Base-by-base conservation (phyloP, 1,140 invertebrate genomes). In the Cherax quadricarinatus region DNA sequence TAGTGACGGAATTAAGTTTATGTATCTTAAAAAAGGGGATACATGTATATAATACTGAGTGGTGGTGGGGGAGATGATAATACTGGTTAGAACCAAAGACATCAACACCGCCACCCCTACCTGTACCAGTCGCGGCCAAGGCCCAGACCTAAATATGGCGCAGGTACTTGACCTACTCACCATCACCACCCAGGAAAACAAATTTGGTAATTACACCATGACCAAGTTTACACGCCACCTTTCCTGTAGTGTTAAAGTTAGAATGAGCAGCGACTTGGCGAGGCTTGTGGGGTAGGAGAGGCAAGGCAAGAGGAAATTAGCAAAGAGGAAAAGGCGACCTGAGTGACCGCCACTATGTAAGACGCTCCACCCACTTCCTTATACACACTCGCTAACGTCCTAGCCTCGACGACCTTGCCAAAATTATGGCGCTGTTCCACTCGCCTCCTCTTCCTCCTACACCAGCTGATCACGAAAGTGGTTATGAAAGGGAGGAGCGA, bases 401-500 rank as follows among this genome's bases (percentile, higher is more conserved):
- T 83, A 91, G 89, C 83, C 86, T 73, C 53, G 73, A 91, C 89
- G 89, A 85, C 89, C 89, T 91, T 91, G 89, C 89, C 89, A 91
- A 91, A 91, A 91, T 91, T 91, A 91, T 91, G 89, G 89, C 62
- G 82, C 82, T 91, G 89, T 83, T 75, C 89, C 82, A 90, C 60
- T 73, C 82, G 79, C 48, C 82, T 85, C 70, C 82, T 60, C 70
- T 82, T 84, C 66, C 53, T 75, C 53, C 53, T 41, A 41, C 88
- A 57, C 60, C 62, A 78, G 70, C 81, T 57, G 41, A 84, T 78
- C 82, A 79, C 30, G 70, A 51, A 57, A 41, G 80, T 70, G 80
- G 80, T 75, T n/a, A 75, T 75, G 70, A 66, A 66, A 66, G 62
- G 62, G 62, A 57, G 18, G 62, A 14, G 62, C 14, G 62, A 14